A percentile compares a stretch with the other conserved stretches of the same genome.
Evolutionary conservation across 30 jellyfish, hydroid and myxozoan genomes (phyloP).

Genomic region (Rhopilema esculentum): DNA sequence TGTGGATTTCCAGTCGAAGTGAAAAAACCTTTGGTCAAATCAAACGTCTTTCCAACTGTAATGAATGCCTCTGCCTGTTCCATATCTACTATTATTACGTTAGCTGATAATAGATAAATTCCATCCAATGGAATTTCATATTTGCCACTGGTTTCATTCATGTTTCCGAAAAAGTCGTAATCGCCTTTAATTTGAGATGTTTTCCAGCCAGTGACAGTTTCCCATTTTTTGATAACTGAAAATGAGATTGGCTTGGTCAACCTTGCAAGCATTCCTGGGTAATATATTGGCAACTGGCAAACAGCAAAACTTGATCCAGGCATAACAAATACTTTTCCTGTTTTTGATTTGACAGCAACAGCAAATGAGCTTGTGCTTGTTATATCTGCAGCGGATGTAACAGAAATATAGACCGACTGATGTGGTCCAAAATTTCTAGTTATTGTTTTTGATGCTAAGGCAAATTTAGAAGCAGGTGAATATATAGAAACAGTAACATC

Average conservation of each 20-base stretch:
- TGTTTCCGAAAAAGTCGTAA: conserved; percentile 69
- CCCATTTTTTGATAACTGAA: conserved; percentile 49
- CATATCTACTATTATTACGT: conserved; percentile 58
- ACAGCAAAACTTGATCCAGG: conserved; percentile 70
- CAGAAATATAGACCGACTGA: conserved; percentile 19
- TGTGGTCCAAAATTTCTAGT: background rate
- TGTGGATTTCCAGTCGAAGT: conserved; percentile 78
- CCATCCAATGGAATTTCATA: conserved; percentile 75
- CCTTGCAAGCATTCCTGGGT: conserved; percentile 76
- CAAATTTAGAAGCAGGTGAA: conserved; percentile 18
- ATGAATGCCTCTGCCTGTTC: conserved; percentile 60
- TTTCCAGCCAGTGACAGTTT: conserved; percentile 43
- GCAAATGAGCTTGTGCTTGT: conserved; percentile 32
- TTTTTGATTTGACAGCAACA: conserved; percentile 20
- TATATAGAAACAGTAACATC: conserved; percentile 31
- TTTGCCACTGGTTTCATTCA: conserved; percentile 60
- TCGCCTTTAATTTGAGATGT: conserved; percentile 73
- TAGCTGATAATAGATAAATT: conserved; percentile 65
- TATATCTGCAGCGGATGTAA: conserved; percentile 48
- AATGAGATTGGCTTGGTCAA: conserved; percentile 16
- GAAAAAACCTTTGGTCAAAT: conserved; percentile 60
- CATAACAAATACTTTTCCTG: conserved; percentile 32
- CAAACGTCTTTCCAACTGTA: conserved; percentile 38
- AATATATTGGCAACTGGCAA: conserved; percentile 37
- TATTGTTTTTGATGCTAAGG: conserved; percentile 22